Evolutionary conservation across 2,797 vertebrate species (phyloP), one percentile per base, ranked within the genome.

Genomic region (Sciurus vulgaris): DNA sequence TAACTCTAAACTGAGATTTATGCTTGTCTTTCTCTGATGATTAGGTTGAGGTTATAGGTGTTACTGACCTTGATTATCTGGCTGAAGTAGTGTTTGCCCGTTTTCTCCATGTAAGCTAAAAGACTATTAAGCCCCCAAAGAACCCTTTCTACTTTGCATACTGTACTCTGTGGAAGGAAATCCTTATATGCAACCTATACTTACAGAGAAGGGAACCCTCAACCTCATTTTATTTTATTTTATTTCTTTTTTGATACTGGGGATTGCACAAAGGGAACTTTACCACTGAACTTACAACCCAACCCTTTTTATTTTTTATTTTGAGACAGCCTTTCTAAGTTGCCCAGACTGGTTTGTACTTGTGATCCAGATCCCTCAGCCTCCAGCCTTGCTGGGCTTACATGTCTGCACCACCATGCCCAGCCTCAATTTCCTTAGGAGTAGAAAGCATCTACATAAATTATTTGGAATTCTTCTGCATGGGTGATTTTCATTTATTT

Each of bases 21-120:
- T 35, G 35, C 65, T 22, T 72, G 30, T 65, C 89, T 93, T 95
- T 95, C 85, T 89, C 47, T 74, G 59, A 70, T 41, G 35, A 70
- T 59, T 84, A 74, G 65, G 76, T 6, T 49, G 13, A 61, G 28
- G 33, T 92, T 56, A 30, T 24, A 44, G 72, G 35, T 33, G 28
- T 9, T 51, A 20, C 22, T 74, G 69, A 88, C 49, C 20, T 54
- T 38, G 33, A 59, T 78, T 35, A 61, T 17, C 30, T 92, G 65
- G 8, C 44, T 35, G n/a, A 79, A 24, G 44, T 54, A n/a, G 30
- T 8, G 7, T 54, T 86, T 72, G 61, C 63, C 12, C 38, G 17
- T 12, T 76, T 94, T 91, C 73, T 83, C 38, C 15, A 7, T 54
- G 24, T n/a, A 74, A 92, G 38, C 33, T 76, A 70, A 77, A 28